Evolutionary conservation across 2,113 vertebrate species (phyloP), one percentile per base, ranked within the genome.

Genomic region (Spea multiplicata): DNA sequence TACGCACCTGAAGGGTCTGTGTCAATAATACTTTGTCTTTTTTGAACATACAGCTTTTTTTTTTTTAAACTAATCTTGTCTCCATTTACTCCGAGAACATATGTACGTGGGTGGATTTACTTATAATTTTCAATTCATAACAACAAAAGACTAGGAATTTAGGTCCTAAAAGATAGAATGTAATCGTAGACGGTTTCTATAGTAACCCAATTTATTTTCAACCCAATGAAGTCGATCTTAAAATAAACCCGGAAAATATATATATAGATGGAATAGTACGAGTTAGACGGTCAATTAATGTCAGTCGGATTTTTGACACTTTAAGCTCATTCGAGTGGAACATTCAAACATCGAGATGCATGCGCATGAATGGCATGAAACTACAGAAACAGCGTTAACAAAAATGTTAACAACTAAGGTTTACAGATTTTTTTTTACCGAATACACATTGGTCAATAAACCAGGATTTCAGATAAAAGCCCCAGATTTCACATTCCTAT

Each of bases 81-180:
- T 77, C 45, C 53, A 44, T 57, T 52, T 64, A 71, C 46, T 50
- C 7, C 14, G 8, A 44, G 10, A 71, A 6, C 76, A 78, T 71
- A 71, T 78, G 76, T 71, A 68, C 64, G 76, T 52, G 65, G 76
- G 76, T 53, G 76, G 67, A 78, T 71, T 78, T 78, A 78, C 68
- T 78, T 78, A 64, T 64, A 71, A 71, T 44, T 64, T 52, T 55
- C n/a, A 57, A 78, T 78, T 78, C 68, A 78, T 78, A 78, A 64
- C 67, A 78, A 77, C 52, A 77, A 77, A 30, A 77, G 59, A 67
- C 53, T 61, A 14, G 62, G 61, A 78, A 45, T 78, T 44, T 71
- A 52, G 59, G 59, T 53, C 50, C 68, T 71, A 4, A 71, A 30
- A 50, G 57, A 44, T 64, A 46, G 55, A 14, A 17, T 64, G 48